Conservation (phyloP, 2,113 vertebrate genomes). For the Apteryx owenii region DNA sequence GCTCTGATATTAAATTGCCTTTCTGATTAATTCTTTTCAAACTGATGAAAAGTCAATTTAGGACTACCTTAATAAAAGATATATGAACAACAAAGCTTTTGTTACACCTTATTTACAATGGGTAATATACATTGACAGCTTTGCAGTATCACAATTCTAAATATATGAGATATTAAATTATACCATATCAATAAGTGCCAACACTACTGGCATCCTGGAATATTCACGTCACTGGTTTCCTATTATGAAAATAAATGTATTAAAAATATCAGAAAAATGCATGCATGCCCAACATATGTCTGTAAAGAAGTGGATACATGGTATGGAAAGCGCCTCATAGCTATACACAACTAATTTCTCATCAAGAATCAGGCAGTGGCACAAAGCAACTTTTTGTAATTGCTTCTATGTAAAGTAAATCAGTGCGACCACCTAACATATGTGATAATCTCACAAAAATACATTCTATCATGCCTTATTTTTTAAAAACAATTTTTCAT, state of each 20-base stretch:
- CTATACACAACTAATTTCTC: not conserved
- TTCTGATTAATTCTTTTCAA: not conserved
- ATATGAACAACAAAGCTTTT: not conserved
- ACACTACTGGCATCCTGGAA: not conserved
- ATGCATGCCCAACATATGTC: not conserved
- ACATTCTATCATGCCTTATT: fast-evolving
- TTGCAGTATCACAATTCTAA: not conserved
- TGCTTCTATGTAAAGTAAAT: not conserved
- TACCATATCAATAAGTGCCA: not conserved
- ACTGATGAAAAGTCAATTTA: not conserved
- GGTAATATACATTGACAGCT: not conserved
- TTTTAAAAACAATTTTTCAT: not conserved
- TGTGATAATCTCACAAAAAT: not conserved
- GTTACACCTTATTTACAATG: not conserved
- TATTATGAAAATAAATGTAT: not conserved
- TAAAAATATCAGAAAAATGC: not conserved
- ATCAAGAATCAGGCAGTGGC: not conserved
- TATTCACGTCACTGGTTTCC: not conserved
- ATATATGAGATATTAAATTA: not conserved
- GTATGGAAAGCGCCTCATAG: not conserved
- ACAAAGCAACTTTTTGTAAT: not conserved
- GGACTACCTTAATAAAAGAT: not conserved
- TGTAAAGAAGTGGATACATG: not conserved
- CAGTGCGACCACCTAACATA: not conserved
- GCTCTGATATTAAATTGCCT: not conserved